Base-by-base conservation (phyloP, 2,888 invertebrate species). In the Galerucella pusilla region DNA sequence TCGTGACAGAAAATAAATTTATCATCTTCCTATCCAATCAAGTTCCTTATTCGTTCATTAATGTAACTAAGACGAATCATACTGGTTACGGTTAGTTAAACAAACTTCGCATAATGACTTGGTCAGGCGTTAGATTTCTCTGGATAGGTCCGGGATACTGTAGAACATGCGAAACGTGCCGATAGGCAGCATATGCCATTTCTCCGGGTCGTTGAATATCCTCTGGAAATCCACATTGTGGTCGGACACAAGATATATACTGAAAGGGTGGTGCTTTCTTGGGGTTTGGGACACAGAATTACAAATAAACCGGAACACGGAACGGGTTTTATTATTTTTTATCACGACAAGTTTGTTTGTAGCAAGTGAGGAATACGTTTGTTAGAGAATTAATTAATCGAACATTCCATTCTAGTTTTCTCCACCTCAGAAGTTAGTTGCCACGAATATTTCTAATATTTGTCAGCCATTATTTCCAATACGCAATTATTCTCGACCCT, bases 161-260 rank as follows among this genome's bases (percentile, higher is more conserved):
- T 74, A 10, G 16, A 28, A 78, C 81, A 80, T 80, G 79, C 73
- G 74, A 78, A 78, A 82, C 83, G 82, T 83, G 83, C 78, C 80
- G 81, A 83, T 83, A 78, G 78, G 68, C 68, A 70, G 66, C 74
- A 72, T 72, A 71, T 75, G 75, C 74, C 71, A 71, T 61, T 75
- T 70, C 71, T 63, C 52, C 61, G 63, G 70, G 70, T 52, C 49
- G 63, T n/a, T 42, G 28, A 46, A 45, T 65, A 65, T 42, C 46
- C 64, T 46, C 46, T 65, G 46, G 64, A 65, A 46, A 65, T 65
- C 20, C 45, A 45, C 64, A 46, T 45, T 65, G 64, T 12, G 64
- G 64, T 65, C 46, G 20, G 46, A 65, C 64, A 28, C 20, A 45
- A 65, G 64, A 65, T 65, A 46, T 65, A 20, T 65, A 42, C 64